Evolutionary conservation across 2,888 invertebrate genomes (phyloP).

Genomic region (Drosophila emarginata): DNA sequence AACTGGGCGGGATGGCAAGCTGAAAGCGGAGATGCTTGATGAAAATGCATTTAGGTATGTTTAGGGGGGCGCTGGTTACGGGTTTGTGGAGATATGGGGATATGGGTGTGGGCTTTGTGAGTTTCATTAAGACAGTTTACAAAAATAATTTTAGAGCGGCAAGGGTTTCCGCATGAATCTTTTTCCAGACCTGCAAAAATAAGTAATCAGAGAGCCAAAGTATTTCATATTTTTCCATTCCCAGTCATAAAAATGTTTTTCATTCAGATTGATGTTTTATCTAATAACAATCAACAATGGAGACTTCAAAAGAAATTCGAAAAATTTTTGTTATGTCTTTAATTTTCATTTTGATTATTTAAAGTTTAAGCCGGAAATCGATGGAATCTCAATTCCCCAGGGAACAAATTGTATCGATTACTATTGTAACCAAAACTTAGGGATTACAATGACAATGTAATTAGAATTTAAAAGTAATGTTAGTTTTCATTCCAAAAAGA

Average conservation of each 20-base stretch:
- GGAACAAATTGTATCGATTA: no score
- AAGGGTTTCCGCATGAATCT: neutral
- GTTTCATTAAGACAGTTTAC: neutral
- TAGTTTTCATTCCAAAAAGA: no score
- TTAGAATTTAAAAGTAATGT: no score
- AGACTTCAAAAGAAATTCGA: no score
- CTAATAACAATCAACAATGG: neutral
- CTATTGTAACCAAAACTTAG: no score
- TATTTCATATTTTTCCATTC: neutral
- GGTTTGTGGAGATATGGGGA: neutral
- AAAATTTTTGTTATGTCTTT: no score
- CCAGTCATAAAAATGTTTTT: neutral
- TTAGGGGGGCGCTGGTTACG: neutral
- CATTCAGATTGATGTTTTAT: neutral
- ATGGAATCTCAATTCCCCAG: no score
- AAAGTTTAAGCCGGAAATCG: no score
- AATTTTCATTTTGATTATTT: no score
- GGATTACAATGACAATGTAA: no score
- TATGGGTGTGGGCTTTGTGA: neutral
- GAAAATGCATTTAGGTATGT: conserved; percentile 11
- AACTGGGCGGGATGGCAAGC: neutral
- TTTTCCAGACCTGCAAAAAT: neutral
- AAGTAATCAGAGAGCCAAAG: neutral
- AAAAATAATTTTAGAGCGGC: neutral
- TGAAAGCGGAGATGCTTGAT: conserved; percentile 6